Percentiles rank a stretch among this genome's conserved stretches.
These are phyloP conservation scores for Amphiduros pacificus DNA, from an alignment of 2,888 invertebrate genomes.

Conservation along the genomic window DNA sequence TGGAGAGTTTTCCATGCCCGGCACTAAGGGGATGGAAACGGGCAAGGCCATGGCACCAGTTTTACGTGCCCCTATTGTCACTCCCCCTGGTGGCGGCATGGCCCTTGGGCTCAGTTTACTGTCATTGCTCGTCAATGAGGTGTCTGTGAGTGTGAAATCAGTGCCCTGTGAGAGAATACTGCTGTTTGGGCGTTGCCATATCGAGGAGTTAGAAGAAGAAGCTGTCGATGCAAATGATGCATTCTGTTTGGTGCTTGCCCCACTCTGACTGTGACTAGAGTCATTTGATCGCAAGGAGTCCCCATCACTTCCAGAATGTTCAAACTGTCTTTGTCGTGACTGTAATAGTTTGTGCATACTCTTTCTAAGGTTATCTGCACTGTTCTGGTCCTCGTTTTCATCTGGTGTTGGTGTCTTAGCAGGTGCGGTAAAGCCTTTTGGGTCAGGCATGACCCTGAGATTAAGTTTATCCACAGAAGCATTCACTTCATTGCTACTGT, in stretches of 20 bases:
- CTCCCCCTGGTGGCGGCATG: neutral
- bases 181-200: neutral
- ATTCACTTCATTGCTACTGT: conserved; percentile 9
- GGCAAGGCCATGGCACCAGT: neutral
- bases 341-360: conserved; percentile 53
- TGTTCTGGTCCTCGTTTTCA: conserved; percentile 37
- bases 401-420: neutral
- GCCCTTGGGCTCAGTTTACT: conserved; percentile 1
- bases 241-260: too few species aligned
- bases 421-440: conserved; percentile 34
- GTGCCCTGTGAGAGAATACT: neutral
- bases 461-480: conserved; percentile 62
- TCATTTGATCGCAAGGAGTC: conserved; percentile 34
- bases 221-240: neutral
- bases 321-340: conserved; percentile 31
- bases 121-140: neutral
- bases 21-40: neutral
- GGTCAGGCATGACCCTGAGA: conserved; percentile 72
- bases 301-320: conserved; percentile 36
- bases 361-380: conserved; percentile 51
- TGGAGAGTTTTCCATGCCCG: neutral
- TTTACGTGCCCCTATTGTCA: neutral
- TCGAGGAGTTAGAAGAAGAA: neutral
- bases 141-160: neutral
- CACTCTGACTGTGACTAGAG: neutral